These are phyloP conservation scores for Toxostoma redivivum DNA, from an alignment of 2,113 vertebrate species.

Conservation along the genomic window DNA sequence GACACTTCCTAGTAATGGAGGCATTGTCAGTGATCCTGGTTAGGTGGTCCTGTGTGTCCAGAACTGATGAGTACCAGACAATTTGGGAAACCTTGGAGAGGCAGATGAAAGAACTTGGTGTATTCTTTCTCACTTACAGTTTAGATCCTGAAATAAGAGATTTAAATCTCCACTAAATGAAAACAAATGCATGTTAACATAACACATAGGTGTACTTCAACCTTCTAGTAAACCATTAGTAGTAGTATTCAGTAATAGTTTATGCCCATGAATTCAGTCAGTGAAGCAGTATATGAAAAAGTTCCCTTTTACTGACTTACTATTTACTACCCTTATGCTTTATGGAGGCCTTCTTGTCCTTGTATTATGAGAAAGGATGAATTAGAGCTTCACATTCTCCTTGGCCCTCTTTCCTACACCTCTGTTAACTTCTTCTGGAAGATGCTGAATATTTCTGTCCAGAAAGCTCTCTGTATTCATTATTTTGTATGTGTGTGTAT, in stretches of 20 bases:
- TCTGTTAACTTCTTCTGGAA: background rate
- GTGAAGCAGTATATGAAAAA: background rate
- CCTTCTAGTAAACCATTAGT: background rate
- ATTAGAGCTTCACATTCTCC: background rate
- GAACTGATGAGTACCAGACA: background rate
- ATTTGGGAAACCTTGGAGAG: background rate
- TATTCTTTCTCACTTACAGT: background rate
- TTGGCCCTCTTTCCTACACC: background rate
- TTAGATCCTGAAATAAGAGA: background rate
- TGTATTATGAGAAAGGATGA: background rate
- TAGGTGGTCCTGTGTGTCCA: background rate
- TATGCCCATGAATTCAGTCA: background rate
- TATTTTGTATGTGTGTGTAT: background rate
- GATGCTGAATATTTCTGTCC: background rate
- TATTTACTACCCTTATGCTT: background rate
- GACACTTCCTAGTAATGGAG: background rate
- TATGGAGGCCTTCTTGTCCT: background rate
- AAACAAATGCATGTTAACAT: background rate
- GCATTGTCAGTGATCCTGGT: slow-evolving; percentile 26
- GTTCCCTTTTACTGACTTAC: background rate
- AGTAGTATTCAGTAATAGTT: background rate
- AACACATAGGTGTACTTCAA: background rate
- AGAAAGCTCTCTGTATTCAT: background rate
- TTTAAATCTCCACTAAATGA: background rate
- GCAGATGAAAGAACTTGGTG: background rate